Evolutionary conservation across 2,888 invertebrate species (phyloP), one percentile per base, ranked within the genome.

Genomic region (Aethes cnicana): DNA sequence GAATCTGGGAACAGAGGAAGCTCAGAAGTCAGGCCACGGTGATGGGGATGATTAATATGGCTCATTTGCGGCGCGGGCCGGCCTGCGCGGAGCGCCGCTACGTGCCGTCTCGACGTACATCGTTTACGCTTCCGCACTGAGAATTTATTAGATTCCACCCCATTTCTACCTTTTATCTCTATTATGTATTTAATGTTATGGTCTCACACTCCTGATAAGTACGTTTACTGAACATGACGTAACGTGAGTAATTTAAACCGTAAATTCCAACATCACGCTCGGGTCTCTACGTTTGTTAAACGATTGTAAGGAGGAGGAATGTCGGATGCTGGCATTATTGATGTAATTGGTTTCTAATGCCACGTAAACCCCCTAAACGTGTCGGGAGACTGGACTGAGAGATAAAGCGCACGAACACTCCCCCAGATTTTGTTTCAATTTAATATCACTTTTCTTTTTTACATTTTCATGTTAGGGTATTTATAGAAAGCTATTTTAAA

Each of bases 301-400:
- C 36, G 14, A 8, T 30, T 30, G 21, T 30, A 33, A 44, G 26
- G 26, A 44, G 53, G 33, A 43, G 36, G 50, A 46, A 43, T 41
- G 46, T 11, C 30, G 37, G 33, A 47, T 53, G 49, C 57, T 57
- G 54, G 66, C 81, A 78, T 84, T 81, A 85, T 83, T 82, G 82
- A 74, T 81, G 85, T 90, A 90, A 90, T 90, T 90, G 90, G 85
- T 89, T 89, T 85, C 86, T 90, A 90, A 90, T 89, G 86, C 90
- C 81, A 77, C 83, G 74, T 89, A 89, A 90, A 86, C 83, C 87
- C 84, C 76, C 81, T 84, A 89, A 87, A 90, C 90, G 90, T 90
- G 90, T 90, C 87, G 81, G 74, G 72, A 69, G 85, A 76, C 69
- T 84, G 84, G 84, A 77, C 82, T 61, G 74, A 60, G 88, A 89